A percentile compares a stretch with the other conserved stretches of the same genome.
Evolutionary conservation across 2,113 vertebrate genomes (phyloP).

Genomic region (Campylorhamphus procurvoides): DNA sequence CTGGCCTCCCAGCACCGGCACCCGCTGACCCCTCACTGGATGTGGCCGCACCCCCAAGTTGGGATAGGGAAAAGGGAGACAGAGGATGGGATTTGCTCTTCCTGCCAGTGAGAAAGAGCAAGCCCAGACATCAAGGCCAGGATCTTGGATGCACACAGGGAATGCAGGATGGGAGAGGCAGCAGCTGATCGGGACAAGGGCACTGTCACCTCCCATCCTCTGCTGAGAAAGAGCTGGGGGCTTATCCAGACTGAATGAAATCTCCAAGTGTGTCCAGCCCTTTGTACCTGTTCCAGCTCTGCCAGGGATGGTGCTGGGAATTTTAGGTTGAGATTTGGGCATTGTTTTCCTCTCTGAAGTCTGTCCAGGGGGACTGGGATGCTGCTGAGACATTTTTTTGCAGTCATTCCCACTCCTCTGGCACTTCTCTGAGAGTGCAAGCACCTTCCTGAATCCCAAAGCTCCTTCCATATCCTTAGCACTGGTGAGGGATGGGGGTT

Average conservation of each 20-base stretch:
- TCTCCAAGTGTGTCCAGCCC: not conserved
- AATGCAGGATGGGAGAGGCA: too few relatives aligned
- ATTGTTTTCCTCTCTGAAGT: not conserved
- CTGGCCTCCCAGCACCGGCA: not conserved
- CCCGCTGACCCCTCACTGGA: not conserved
- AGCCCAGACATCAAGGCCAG: too few relatives aligned
- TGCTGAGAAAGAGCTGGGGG: not conserved
- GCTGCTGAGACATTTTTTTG: not conserved
- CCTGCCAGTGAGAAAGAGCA: not conserved
- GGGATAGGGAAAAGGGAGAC: not conserved
- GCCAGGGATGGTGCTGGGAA: not conserved
- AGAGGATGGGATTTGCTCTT: not conserved
- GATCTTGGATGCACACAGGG: too few relatives aligned
- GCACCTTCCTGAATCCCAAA: not conserved
- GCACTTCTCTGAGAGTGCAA: not conserved
- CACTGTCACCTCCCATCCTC: not conserved
- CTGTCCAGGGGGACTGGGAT: not conserved
- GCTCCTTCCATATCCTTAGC: not conserved
- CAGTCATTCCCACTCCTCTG: fast-evolving
- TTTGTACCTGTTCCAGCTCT: not conserved
- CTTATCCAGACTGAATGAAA: not conserved
- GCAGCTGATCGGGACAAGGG: not conserved
- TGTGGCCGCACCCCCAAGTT: fast-evolving
- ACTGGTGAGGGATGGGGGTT: fast-evolving
- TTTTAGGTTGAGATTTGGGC: not conserved